Percentiles rank a stretch among this genome's conserved stretches.
Conservation (phyloP, 2,797 vertebrate genomes). For the Artibeus jamaicensis region DNA sequence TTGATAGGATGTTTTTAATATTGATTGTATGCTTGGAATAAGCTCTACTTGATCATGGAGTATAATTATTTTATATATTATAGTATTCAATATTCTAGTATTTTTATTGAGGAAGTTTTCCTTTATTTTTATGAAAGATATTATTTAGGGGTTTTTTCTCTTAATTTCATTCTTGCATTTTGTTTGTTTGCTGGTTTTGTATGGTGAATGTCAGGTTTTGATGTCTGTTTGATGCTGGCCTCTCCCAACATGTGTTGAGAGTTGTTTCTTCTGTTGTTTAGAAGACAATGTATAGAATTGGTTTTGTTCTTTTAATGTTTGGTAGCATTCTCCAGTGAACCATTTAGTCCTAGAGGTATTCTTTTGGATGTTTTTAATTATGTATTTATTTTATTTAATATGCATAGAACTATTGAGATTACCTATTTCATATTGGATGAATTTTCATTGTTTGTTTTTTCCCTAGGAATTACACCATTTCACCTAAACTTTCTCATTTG, state of each 20-base stretch:
- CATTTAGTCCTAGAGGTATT: neutral
- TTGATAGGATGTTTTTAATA: neutral
- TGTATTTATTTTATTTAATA: slow-evolving; percentile 69
- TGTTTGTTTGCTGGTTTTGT: neutral
- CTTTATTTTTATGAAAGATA: neutral
- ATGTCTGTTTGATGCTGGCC: neutral
- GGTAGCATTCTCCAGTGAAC: neutral
- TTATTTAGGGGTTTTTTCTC: neutral
- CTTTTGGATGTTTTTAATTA: slow-evolving; percentile 30
- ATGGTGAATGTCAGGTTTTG: neutral
- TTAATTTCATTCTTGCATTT: neutral
- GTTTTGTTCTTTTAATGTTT: neutral
- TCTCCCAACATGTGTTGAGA: neutral
- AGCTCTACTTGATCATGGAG: neutral
- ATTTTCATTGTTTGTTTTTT: neutral
- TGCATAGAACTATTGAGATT: slow-evolving; percentile 22
- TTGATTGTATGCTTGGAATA: neutral
- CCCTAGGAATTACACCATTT: neutral
- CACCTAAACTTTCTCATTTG: neutral
- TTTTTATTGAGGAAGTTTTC: slow-evolving; percentile 26
- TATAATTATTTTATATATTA: neutral
- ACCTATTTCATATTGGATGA: slow-evolving; percentile 6
- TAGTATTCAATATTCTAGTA: neutral
- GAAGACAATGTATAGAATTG: neutral
- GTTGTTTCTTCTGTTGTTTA: neutral